These are phyloP conservation scores for Dicentrarchus labrax DNA, from an alignment of 2,113 vertebrate genomes.

Conservation along the genomic window DNA sequence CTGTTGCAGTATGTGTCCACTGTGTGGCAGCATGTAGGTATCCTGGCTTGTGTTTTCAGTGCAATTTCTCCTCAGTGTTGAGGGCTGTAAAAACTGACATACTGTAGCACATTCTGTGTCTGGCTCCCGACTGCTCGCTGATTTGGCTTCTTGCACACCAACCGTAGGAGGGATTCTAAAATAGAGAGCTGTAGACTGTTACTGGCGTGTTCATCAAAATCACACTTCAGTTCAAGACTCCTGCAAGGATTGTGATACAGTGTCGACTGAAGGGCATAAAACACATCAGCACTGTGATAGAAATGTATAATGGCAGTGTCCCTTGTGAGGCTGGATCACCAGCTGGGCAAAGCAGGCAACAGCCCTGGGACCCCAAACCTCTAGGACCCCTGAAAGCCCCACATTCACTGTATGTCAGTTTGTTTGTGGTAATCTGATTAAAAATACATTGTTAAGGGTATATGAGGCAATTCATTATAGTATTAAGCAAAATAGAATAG, in stretches of 20 bases:
- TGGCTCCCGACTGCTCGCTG: constrained; percentile 21
- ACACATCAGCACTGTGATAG: not conserved
- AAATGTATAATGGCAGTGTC: not conserved
- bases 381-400: not conserved
- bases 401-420: not conserved
- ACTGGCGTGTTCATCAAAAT: constrained; percentile 20
- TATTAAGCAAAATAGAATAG: not conserved
- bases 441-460: not conserved
- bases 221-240: constrained; percentile 22
- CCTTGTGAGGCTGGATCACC: not conserved
- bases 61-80: constrained; percentile 40
- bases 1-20: constrained; percentile 72
- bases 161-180: constrained; percentile 41
- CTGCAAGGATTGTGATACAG: constrained; percentile 10
- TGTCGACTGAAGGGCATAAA: not conserved
- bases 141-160: constrained; percentile 33
- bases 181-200: constrained; percentile 35
- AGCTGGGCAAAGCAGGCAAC: not conserved
- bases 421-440: not conserved
- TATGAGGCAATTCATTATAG: not conserved
- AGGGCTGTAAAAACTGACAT: constrained; percentile 43
- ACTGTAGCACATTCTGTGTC: constrained; percentile 43
- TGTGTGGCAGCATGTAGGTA: constrained; percentile 69
- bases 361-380: not conserved
- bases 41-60: constrained; percentile 60